Percentiles rank a stretch among this genome's conserved stretches.
Evolutionary conservation across 2,113 vertebrate species (phyloP).

Genomic region (Cynopterus brachyotis): DNA sequence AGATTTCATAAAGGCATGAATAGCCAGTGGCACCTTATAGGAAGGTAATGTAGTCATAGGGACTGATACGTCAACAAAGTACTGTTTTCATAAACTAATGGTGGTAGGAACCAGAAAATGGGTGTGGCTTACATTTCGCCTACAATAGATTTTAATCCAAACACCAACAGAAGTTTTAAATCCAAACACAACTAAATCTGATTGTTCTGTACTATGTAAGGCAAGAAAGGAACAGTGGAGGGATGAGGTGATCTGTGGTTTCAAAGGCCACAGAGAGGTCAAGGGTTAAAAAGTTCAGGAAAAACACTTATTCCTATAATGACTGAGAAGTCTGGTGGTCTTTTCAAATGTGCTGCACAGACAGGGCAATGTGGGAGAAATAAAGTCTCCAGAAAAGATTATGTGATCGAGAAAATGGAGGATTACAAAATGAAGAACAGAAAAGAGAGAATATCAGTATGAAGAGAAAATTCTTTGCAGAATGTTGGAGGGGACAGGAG

Average conservation of each 20-base stretch:
- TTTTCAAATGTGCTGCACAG: not conserved
- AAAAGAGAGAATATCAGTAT: not conserved
- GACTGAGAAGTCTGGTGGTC: not conserved
- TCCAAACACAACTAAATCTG: not conserved
- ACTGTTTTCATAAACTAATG: not conserved
- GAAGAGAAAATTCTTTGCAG: not conserved
- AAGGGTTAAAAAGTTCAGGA: not conserved
- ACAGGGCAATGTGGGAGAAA: not conserved
- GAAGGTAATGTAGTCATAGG: not conserved
- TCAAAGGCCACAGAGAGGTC: not conserved
- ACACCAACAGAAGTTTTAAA: not conserved
- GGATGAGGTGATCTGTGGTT: not conserved
- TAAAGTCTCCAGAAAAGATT: not conserved
- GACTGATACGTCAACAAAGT: not conserved
- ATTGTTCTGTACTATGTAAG: not conserved
- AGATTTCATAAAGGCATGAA: not conserved
- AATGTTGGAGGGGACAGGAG: not conserved
- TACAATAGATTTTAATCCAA: constrained; percentile 7
- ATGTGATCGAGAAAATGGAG: not conserved
- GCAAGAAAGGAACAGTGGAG: not conserved
- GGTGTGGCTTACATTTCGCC: not conserved
- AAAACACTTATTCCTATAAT: not conserved
- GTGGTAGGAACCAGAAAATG: not conserved
- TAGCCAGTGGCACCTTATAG: not conserved
- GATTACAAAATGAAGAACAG: not conserved